phyloP scores from a whole-genome alignment of 2,113 vertebrate species.

The Nothocercus julius region DNA sequence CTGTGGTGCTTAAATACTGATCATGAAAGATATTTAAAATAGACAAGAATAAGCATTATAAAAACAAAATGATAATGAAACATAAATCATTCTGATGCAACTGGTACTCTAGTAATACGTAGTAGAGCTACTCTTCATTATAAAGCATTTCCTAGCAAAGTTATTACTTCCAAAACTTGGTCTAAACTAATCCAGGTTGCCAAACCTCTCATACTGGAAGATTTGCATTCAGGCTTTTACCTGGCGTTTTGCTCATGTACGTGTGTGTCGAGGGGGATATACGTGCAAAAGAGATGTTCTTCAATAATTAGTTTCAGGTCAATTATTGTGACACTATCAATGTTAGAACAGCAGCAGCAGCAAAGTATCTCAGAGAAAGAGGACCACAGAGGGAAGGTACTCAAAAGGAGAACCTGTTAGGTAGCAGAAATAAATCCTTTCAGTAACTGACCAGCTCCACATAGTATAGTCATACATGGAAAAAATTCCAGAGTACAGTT shows the following conservation, averaged over 20 bases:
- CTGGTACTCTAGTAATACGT: not conserved
- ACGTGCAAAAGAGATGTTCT: not conserved
- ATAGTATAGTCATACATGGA: not conserved
- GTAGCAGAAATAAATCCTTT: not conserved
- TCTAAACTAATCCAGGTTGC: not conserved
- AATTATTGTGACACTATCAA: not conserved
- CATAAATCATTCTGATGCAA: not conserved
- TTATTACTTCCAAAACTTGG: not conserved
- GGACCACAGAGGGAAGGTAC: not conserved
- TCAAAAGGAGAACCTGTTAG: not conserved
- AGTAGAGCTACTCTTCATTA: not conserved
- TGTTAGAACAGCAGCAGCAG: not conserved
- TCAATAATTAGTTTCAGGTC: not conserved
- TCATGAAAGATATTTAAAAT: not conserved
- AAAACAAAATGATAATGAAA: not conserved
- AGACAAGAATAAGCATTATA: not conserved
- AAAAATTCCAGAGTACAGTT: not conserved
- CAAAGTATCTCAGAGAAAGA: not conserved
- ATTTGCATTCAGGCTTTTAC: not conserved
- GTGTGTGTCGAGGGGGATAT: not conserved
- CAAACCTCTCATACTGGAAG: fast-evolving
- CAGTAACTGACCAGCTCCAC: not conserved
- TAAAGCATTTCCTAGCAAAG: not conserved
- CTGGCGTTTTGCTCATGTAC: not conserved
- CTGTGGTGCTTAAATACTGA: not conserved